These are phyloP conservation scores for Lordiphosa fenestrarum DNA, from an alignment of 2,888 invertebrate species.

Conservation along the genomic window DNA sequence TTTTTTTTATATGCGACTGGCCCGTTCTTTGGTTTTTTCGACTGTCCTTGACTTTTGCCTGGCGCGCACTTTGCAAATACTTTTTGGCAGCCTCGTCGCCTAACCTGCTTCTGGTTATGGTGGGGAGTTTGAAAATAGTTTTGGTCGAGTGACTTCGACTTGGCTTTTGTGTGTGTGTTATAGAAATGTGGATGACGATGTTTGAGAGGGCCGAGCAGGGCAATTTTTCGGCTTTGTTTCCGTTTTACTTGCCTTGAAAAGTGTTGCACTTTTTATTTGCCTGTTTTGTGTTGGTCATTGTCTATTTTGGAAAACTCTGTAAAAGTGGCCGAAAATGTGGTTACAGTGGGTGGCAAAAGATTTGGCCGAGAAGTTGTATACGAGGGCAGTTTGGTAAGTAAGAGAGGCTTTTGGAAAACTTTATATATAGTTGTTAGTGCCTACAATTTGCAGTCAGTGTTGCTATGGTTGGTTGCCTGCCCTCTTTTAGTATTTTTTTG, in stretches of 20 bases:
- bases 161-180: slow-evolving; percentile 42
- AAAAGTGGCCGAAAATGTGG: slow-evolving; percentile 31
- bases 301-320: slow-evolving; percentile 62
- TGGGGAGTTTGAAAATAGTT: slow-evolving; percentile 63
- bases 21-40: slow-evolving; percentile 21
- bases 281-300: slow-evolving; percentile 43
- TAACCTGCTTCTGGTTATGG: slow-evolving; percentile 23
- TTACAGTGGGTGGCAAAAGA: slow-evolving; percentile 39
- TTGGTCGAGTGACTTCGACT: slow-evolving; percentile 71
- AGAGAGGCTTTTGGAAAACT: too few species aligned
- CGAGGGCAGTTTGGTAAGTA: too few species aligned
- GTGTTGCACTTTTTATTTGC: slow-evolving; percentile 50
- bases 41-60: slow-evolving; percentile 70
- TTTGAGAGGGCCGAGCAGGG: slow-evolving; percentile 4
- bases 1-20: slow-evolving; percentile 1
- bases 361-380: too few species aligned
- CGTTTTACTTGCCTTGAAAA: slow-evolving; percentile 48
- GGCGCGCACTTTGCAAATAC: slow-evolving; percentile 69
- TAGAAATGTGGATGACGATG: background rate
- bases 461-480: slow-evolving; percentile 25
- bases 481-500: slow-evolving; percentile 3
- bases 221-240: slow-evolving; percentile 66
- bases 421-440: background rate
- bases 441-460: slow-evolving; percentile 10
- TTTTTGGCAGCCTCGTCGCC: slow-evolving; percentile 67